These are phyloP conservation scores for Anastrepha obliqua DNA, from an alignment of 1,140 invertebrate genomes.

Conservation along the genomic window DNA sequence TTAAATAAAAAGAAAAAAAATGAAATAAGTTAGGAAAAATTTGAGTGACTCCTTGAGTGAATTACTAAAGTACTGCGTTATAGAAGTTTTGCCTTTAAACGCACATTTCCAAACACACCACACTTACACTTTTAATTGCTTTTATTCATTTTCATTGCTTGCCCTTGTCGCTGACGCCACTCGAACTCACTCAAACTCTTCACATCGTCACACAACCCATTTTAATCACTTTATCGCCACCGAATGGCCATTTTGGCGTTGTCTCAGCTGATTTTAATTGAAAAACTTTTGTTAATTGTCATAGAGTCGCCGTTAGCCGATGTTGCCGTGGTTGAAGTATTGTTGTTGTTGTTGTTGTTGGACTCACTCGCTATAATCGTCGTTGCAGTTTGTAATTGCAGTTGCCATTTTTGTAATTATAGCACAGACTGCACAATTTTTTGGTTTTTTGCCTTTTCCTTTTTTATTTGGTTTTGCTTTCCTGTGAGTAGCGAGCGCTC, in stretches of 20 bases:
- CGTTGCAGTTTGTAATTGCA: constrained; percentile 42
- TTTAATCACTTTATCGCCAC: constrained; percentile 49
- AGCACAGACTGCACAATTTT: neutral
- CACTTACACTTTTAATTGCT: constrained; percentile 35
- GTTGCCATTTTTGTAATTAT: constrained; percentile 43
- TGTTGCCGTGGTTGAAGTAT: neutral
- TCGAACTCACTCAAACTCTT: neutral
- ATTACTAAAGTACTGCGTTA: neutral
- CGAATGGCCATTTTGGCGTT: constrained; percentile 32
- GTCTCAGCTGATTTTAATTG: constrained; percentile 51
- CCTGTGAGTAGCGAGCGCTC: neutral
- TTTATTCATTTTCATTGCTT: neutral
- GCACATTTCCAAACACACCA: neutral
- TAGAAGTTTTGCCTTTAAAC: neutral
- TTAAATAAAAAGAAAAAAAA: no score
- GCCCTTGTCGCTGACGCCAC: neutral
- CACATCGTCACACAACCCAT: neutral
- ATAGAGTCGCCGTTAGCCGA: neutral
- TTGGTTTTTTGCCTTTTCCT: neutral
- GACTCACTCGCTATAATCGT: neutral
- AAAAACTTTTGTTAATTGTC: constrained; percentile 53
- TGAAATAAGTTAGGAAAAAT: neutral
- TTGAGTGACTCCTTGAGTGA: constrained; percentile 11
- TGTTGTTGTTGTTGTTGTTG: neutral
- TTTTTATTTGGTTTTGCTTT: neutral